Evolutionary conservation across 2,888 invertebrate species (phyloP).

Genomic region (Eupithecia inturbata): DNA sequence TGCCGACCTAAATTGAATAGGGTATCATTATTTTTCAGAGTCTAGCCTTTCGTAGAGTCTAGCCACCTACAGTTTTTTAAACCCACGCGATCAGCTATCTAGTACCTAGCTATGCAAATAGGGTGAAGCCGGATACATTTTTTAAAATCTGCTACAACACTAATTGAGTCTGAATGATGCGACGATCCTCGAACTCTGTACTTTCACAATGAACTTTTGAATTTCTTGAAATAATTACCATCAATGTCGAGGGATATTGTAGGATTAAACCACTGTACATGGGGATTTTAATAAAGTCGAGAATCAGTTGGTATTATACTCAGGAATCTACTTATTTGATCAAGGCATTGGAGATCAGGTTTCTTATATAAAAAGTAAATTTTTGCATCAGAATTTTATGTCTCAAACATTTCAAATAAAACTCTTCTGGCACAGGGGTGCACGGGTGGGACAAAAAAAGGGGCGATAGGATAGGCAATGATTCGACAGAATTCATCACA

Average conservation of each 20-base stretch:
- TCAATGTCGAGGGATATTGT: slow-evolving; percentile 10
- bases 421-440: not conserved
- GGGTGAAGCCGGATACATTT: slow-evolving; percentile 3
- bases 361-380: not conserved
- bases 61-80: too few species aligned
- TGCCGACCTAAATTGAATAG: too few species aligned
- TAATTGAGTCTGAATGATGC: slow-evolving; percentile 19
- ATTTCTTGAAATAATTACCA: slow-evolving; percentile 17
- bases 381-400: not conserved
- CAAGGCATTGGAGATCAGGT: not conserved
- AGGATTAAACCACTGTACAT: not conserved
- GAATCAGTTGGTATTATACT: not conserved
- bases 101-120: too few species aligned
- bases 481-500: not conserved
- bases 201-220: slow-evolving; percentile 24
- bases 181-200: slow-evolving; percentile 12
- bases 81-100: too few species aligned
- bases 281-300: slow-evolving; percentile 2
- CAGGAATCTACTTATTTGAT: not conserved
- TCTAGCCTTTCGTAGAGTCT: too few species aligned
- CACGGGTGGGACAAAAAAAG: too few species aligned
- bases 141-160: not conserved
- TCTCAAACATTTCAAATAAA: too few species aligned
- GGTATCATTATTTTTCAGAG: too few species aligned
- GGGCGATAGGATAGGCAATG: not conserved